Evolutionary conservation across 2,113 vertebrate species (phyloP), one percentile per base, ranked within the genome.

Genomic region (Lates calcarifer): DNA sequence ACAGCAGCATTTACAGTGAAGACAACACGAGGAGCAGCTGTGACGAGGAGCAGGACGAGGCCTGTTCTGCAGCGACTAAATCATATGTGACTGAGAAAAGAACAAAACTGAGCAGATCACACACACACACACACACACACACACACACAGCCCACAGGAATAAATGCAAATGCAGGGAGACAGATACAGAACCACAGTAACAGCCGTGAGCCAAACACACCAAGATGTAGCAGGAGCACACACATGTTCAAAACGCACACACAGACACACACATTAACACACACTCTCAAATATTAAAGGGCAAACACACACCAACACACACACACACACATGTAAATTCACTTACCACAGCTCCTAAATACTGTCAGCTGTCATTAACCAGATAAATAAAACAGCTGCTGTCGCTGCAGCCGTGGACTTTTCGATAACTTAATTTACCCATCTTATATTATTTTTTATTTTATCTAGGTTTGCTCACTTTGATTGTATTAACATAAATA

Each of bases 21-120:
- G 22, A 20, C 3, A 56, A 65, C 49, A 39, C 33, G 49, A 13
- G 20, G 12, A 1, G 6, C 18, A 2, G 47, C 49, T 76, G 61
- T 1, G 49, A 24, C 0, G 6, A 43, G 74, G 12, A 43, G 56
- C 69, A 84, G 57, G 82, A 79, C 0, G 24, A 74, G 76, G 82
- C 39, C 69, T 74, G 69, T 79, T 74, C 53, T 73, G 74, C 55
- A 63, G 33, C 24, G 9, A 41, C 29, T 65, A 74, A 82, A 71
- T 77, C 80, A 71, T 22, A 58, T 17, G 67, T n/a, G 43, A 49
- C 55, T 37, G 65, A 78, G 41, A 35, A 45, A 28, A 72, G 53
- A 72, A 65, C 39, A 51, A 61, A 69, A 73, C 33, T 15, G 0
- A 60, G 53, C 4, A 26, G 10, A 31, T 9, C 13, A 71, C 53